Base-by-base conservation (phyloP, 2,888 invertebrate species). In the Mycogona germanica region DNA sequence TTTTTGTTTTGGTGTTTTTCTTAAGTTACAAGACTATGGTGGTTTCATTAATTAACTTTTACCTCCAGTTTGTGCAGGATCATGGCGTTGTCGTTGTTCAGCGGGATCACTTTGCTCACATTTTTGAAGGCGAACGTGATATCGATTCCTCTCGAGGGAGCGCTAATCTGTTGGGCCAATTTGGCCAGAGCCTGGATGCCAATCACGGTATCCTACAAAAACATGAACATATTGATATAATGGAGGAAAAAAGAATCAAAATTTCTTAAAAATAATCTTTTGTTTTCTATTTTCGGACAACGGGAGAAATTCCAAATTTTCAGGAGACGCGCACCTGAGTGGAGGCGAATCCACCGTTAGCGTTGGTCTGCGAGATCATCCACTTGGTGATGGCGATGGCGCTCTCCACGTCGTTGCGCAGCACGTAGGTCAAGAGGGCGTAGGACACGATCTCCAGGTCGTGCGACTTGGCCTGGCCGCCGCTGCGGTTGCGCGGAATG, bases 1-100 rank as follows among this genome's bases (percentile, higher is more conserved):
- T 12, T 12, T n/a, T n/a, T 32, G 35, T n/a, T 12, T 12, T 32
- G 35, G 35, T 32, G 9, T 32, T n/a, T 32, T 32, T 32, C 35
- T 25, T 56, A 21, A 9, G 21, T n/a, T n/a, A n/a, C n/a, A n/a
- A n/a, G n/a, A n/a, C n/a, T n/a, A n/a, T n/a, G n/a, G n/a, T n/a
- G n/a, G 45, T 26, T 14, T n/a, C 14, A 51, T n/a, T n/a, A n/a
- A n/a, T n/a, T n/a, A n/a, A n/a, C n/a, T 12, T 52, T 69, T 68
- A 87, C 87, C 70, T 81, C 76, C 65, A 82, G 78, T 59, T 81
- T 82, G 68, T 92, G 91, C 44, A 89, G 77, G 52, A 88, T 80
- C 72, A 91, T 79, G 0, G 84, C 76, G 64, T 87, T 91, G 56
- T 82, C 81, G 48, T 77, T 75, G 63, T 81, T 83, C 6, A 89